A percentile compares a stretch with the other conserved stretches of the same genome.
These are phyloP conservation scores for Solen grandis DNA, from an alignment of 1,140 invertebrate species.

Conservation along the genomic window DNA sequence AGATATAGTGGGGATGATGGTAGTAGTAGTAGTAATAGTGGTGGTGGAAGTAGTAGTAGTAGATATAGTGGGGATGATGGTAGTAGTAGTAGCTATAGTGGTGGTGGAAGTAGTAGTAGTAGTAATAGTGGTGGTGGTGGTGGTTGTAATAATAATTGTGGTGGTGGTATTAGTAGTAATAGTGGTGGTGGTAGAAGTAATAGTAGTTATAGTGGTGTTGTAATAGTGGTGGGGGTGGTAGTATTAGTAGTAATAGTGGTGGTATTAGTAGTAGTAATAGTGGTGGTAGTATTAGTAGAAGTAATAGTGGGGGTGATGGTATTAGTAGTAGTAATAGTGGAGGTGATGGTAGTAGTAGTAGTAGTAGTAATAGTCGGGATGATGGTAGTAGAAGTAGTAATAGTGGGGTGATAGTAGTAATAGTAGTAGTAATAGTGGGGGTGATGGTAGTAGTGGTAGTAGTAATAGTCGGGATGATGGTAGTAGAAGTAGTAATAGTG, in stretches of 20 bases:
- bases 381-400: neutral
- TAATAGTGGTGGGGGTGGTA: neutral
- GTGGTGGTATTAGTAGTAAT: neutral
- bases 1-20: neutral
- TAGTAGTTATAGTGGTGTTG: neutral
- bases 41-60: slow-evolving; percentile 1
- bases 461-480: neutral
- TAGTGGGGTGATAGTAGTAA: neutral
- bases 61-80: neutral
- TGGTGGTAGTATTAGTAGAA: neutral
- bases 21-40: neutral
- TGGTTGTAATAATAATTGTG: neutral
- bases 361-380: neutral
- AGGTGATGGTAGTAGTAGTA: neutral
- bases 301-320: neutral
- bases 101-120: neutral
- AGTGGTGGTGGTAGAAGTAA: neutral
- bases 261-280: neutral
- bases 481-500: neutral
- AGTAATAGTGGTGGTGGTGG: neutral
- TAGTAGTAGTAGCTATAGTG: neutral
- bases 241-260: neutral
- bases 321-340: neutral
- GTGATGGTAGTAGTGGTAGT: neutral
- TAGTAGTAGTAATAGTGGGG: neutral